Evolutionary conservation across 2,797 vertebrate genomes (phyloP), one percentile per base, ranked within the genome.

Genomic region (Yasuhikotakia modesta): DNA sequence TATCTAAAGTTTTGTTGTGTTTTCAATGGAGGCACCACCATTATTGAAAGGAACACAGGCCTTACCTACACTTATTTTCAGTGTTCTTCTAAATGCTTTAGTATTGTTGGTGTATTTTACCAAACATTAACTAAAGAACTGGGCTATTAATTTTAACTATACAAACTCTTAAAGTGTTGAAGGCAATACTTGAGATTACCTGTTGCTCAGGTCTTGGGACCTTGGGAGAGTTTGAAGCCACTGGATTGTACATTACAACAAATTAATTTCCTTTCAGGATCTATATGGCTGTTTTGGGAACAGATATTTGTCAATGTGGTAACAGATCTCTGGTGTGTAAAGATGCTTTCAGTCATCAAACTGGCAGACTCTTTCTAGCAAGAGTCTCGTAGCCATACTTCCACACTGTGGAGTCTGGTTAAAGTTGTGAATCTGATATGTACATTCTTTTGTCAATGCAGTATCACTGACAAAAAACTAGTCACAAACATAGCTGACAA

Each of bases 1-100:
- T 66, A 66, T 11, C 13, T 53, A 52, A 39, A 70, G 13, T 0
- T 21, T 21, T 13, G 7, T 17, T 76, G 35, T 22, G 7, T 55
- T 55, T 32, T 35, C 8, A 19, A n/a, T 39, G 16, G 45, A 13
- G 27, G 50, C 30, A 45, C 6, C 52, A 32, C 65, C n/a, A 46
- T 76, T 68, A 53, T 68, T 76, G 39, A 60, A 68, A 21, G 17
- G 21, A 76, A 46, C 52, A 55, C 48, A 13, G 39, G 61, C 22
- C 11, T 32, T 21, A 14, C 5, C 63, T 46, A 2, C 16, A 45
- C 22, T 58, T 67, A 50, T 46, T 67, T 57, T 5, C 24, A n/a
- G 1, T 21, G 12, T 76, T 10, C 11, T 19, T 53, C 39, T 55
- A n/a, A 63, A 35, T 52, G 2, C 1, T 63, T 16, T 39, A 61